phyloP scores from a whole-genome alignment of 2,113 vertebrate species.

The Varanus komodoensis region DNA sequence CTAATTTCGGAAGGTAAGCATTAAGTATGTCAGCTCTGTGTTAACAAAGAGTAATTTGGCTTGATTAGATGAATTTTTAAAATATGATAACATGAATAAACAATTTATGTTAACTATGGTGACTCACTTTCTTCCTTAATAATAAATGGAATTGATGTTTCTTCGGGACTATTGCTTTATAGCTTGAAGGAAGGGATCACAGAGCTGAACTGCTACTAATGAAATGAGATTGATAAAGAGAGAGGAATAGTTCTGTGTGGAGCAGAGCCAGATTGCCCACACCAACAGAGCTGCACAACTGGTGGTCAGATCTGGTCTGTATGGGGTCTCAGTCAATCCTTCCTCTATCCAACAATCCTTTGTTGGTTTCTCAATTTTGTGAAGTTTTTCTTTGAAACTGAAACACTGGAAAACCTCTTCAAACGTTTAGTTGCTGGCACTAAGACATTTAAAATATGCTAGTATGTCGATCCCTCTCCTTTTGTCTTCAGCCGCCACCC shows the following conservation, averaged over 20 bases:
- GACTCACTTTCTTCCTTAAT: not conserved
- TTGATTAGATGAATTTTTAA: not conserved
- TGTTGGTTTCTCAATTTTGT: too few relatives aligned
- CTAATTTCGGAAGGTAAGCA: constrained; percentile 98
- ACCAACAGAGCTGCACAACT: not conserved
- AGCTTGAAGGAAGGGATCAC: not conserved
- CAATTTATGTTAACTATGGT: not conserved
- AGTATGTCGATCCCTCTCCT: too few relatives aligned
- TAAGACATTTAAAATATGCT: too few relatives aligned
- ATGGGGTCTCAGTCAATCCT: too few relatives aligned
- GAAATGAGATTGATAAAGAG: not conserved
- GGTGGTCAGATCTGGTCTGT: too few relatives aligned
- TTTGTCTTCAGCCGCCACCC: too few relatives aligned
- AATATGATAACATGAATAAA: accelerated
- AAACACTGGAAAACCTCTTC: too few relatives aligned
- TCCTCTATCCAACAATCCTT: too few relatives aligned
- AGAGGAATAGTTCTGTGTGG: not conserved
- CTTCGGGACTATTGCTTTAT: not conserved
- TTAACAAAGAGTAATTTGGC: not conserved
- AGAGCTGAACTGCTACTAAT: not conserved
- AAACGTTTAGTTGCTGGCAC: too few relatives aligned
- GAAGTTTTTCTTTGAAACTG: too few relatives aligned
- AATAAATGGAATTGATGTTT: not conserved
- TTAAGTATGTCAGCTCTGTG: constrained; percentile 40
- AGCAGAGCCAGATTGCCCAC: not conserved